phyloP scores from a whole-genome alignment of 2,113 vertebrate species.

The Lipophrys pholis region DNA sequence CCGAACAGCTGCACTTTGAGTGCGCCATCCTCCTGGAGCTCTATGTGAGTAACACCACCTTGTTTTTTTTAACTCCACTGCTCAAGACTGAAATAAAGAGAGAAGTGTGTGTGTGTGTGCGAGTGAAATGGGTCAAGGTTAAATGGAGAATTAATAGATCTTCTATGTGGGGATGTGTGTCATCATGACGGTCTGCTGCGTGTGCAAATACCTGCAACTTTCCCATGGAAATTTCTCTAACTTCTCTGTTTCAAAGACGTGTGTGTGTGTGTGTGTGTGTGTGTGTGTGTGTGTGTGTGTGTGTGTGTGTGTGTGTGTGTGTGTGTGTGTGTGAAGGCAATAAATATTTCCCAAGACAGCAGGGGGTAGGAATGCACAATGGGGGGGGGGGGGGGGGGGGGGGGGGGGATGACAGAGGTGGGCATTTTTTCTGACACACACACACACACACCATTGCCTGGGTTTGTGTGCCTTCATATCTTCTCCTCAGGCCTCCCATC shows the following conservation, averaged over 20 bases:
- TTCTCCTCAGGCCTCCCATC: neutral
- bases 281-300: constrained; percentile 4
- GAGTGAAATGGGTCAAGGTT: constrained; percentile 49
- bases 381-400: constrained; percentile 2
- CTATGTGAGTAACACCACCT: constrained; percentile 76
- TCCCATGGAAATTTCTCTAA: neutral
- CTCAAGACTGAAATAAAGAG: too few relatives aligned
- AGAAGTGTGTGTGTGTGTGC: neutral
- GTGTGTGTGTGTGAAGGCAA: constrained; percentile 17
- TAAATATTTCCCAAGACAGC: constrained; percentile 29
- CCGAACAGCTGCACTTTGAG: constrained; percentile 72
- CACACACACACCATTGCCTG: constrained; percentile 7
- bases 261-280: constrained; percentile 8
- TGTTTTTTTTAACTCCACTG: constrained; percentile 2
- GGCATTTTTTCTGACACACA: constrained; percentile 51
- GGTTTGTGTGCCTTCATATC: constrained; percentile 29
- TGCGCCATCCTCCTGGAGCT: constrained; percentile 72
- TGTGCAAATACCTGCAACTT: neutral
- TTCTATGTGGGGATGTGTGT: neutral
- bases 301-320: constrained; percentile 4
- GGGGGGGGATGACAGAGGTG: constrained; percentile 48
- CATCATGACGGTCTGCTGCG: neutral
- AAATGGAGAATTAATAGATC: constrained; percentile 47
- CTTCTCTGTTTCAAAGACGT: too few relatives aligned
- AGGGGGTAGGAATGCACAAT: constrained; percentile 51